A percentile compares a stretch with the other conserved stretches of the same genome.
Conservation (phyloP, 2,113 vertebrate genomes). For the Thoracochromis brauschi region DNA sequence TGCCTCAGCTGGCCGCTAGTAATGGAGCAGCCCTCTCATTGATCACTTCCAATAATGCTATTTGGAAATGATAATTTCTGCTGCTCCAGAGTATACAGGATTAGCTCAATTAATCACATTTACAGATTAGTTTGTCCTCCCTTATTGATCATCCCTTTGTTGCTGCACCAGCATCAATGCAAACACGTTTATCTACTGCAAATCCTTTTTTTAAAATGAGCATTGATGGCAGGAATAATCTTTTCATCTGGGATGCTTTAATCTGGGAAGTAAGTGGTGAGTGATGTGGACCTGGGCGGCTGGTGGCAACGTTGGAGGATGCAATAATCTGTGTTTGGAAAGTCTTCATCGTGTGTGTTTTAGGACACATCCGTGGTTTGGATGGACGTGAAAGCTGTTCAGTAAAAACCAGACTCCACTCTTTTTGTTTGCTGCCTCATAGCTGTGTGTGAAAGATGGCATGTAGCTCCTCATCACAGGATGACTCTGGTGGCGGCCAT, state of each 20-base stretch:
- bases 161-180: conserved; percentile 77
- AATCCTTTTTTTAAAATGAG: conserved; percentile 84
- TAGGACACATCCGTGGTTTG: not conserved
- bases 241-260: conserved; percentile 43
- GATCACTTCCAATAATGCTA: conserved; percentile 52
- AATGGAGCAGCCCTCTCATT: conserved; percentile 41
- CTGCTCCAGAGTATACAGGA: conserved; percentile 78
- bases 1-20: conserved; percentile 9
- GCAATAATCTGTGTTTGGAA: not conserved
- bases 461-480: not conserved
- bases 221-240: conserved; percentile 66
- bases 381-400: not conserved
- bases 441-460: not conserved
- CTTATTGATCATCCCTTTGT: conserved; percentile 78
- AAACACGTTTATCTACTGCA: conserved; percentile 79
- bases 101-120: conserved; percentile 88
- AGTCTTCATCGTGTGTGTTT: not conserved
- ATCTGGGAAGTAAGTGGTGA: conserved; percentile 18
- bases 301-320: not conserved
- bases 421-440: not conserved
- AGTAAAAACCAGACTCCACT: not conserved
- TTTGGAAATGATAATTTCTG: conserved; percentile 75
- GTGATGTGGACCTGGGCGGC: not conserved
- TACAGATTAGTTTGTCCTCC: conserved; percentile 77
- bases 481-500: not conserved